phyloP scores from a whole-genome alignment of 2,888 invertebrate genomes.

The Ashinkailepas kermadecensis region DNA sequence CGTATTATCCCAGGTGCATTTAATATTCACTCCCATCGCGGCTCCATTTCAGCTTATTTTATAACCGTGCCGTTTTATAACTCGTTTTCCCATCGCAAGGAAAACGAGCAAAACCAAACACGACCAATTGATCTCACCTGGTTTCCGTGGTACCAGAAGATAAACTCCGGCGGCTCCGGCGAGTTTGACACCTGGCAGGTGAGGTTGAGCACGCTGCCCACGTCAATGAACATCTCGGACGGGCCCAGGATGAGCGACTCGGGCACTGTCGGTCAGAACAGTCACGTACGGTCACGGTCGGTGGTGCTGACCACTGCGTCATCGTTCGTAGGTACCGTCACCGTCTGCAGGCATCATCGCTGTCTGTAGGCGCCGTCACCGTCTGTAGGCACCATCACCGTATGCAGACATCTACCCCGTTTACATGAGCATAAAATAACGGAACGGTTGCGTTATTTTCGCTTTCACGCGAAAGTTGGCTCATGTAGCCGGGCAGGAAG shows the following conservation, averaged over 20 bases:
- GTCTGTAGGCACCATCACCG: background rate
- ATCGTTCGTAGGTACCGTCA: background rate
- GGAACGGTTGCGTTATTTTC: too few relatives aligned
- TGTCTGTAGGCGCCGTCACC: slow-evolving; percentile 23
- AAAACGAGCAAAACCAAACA: too few relatives aligned
- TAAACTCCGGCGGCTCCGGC: slow-evolving; percentile 86
- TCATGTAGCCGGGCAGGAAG: too few relatives aligned
- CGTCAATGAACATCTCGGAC: slow-evolving; percentile 84
- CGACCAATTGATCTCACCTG: slow-evolving; percentile 56
- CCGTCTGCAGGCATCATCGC: too few relatives aligned
- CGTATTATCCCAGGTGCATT: too few relatives aligned
- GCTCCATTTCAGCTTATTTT: too few relatives aligned
- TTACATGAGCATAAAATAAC: too few relatives aligned
- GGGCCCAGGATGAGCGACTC: slow-evolving; percentile 86
- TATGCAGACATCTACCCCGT: too few relatives aligned
- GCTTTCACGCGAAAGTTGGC: too few relatives aligned
- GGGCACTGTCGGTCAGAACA: slow-evolving; percentile 58
- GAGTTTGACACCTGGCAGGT: slow-evolving; percentile 86
- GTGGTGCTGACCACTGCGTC: slow-evolving; percentile 20
- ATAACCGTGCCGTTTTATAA: too few relatives aligned
- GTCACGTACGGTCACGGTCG: background rate
- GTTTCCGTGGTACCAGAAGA: slow-evolving; percentile 90
- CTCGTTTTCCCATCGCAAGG: too few relatives aligned
- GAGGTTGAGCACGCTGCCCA: slow-evolving; percentile 87
- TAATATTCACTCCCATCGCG: too few relatives aligned